Base-by-base conservation (phyloP, 2,888 invertebrate genomes). In the Achlya flavicornis region DNA sequence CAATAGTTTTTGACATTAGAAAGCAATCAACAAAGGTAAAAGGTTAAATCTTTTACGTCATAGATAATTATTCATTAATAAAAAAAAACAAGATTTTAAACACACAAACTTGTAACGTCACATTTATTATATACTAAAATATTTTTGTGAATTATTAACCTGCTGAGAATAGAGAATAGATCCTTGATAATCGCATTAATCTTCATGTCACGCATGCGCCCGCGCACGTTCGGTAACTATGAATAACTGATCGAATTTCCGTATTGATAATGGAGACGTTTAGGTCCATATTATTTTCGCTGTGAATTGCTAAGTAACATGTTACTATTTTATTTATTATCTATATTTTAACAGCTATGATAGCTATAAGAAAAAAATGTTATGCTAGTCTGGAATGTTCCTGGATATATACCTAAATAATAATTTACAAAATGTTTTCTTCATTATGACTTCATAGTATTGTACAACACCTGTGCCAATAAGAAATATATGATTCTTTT, bases 181-280 rank as follows among this genome's bases (percentile, higher is more conserved):
- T 81, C 82, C 79, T 79, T 76, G 81, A 75, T 64, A 16, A 35
- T 63, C 69, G 64, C 58, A 73, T 84, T 77, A 59, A 72, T 62
- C 74, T 80, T 72, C 82, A 53, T 60, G 77, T 83, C 85, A 85
- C 84, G 85, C 64, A 64, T 66, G 72, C 77, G 76, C 69, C 61
- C 70, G 80, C 74, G 74, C 75, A 75, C 66, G 68, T 66, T 72
- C 64, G 65, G 71, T 60, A 66, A 69, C 70, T 67, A 64, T 64
- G 70, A 68, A 70, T 76, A 72, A 66, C 66, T 72, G 63, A 73
- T 63, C 66, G 65, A 65, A 65, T 70, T 71, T 72, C 70, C 65
- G 71, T 70, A 71, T 67, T 69, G 61, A 67, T 67, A 65, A 62
- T 58, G 12, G 41, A 41, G 63, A 53, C 61, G 57, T 63, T 64